Conservation (phyloP, 2,113 vertebrate species). For the Toxostoma redivivum region DNA sequence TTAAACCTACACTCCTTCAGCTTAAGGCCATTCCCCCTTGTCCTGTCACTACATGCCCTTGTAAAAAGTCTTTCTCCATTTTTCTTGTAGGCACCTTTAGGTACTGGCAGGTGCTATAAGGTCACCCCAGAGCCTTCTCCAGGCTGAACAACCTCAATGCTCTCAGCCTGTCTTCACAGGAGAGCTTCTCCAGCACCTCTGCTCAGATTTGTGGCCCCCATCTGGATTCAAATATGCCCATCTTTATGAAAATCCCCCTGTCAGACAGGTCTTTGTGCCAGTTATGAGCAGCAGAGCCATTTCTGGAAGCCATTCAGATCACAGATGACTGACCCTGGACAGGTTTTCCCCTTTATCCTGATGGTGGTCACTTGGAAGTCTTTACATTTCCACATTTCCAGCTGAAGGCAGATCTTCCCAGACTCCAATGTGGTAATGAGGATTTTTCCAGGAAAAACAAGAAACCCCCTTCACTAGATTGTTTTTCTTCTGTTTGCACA, state of each 20-base stretch:
- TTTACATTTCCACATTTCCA: neutral
- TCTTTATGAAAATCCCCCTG: neutral
- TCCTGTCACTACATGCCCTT: neutral
- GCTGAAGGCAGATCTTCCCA: neutral
- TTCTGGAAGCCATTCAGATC: neutral
- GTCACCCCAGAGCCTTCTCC: neutral
- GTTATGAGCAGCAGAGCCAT: neutral
- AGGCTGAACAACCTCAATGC: neutral
- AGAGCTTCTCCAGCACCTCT: neutral
- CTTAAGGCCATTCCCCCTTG: neutral
- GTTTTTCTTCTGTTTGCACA: neutral
- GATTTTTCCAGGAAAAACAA: neutral
- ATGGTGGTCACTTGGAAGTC: rapidly evolving
- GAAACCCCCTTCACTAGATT: neutral
- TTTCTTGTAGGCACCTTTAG: neutral
- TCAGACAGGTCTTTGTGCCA: neutral
- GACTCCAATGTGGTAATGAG: neutral
- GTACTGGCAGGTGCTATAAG: neutral
- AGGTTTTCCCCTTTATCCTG: neutral
- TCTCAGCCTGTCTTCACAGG: neutral
- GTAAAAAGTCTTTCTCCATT: neutral
- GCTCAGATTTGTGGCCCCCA: neutral
- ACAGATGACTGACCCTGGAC: neutral
- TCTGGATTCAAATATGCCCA: neutral
- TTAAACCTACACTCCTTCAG: neutral